Conservation (phyloP, 2,888 invertebrate species). For the Agrochola macilenta region DNA sequence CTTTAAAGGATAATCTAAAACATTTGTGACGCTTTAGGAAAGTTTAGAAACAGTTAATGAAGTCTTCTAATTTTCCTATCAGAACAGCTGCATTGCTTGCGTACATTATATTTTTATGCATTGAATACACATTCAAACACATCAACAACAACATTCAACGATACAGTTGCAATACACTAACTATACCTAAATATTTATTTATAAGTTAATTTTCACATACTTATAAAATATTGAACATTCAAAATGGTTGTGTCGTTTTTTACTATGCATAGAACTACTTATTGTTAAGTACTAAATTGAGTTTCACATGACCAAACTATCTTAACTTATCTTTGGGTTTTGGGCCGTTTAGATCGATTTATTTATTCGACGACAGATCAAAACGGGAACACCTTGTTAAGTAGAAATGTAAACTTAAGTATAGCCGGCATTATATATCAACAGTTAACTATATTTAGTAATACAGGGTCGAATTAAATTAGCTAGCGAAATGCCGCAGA, state of each 20-base stretch:
- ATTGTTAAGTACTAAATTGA: slow-evolving; percentile 52
- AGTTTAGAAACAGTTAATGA: neutral
- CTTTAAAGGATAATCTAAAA: neutral
- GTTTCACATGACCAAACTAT: slow-evolving; percentile 13
- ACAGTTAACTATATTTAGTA: slow-evolving; percentile 11
- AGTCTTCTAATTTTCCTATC: slow-evolving; percentile 2
- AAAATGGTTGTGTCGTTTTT: slow-evolving; percentile 38
- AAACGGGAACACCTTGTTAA: slow-evolving; percentile 11
- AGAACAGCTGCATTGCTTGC: slow-evolving; percentile 18
- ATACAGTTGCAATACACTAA: slow-evolving; percentile 51
- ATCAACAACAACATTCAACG: slow-evolving; percentile 65
- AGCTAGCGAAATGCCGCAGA: neutral
- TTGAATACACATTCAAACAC: slow-evolving; percentile 60
- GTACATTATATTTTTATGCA: slow-evolving; percentile 43
- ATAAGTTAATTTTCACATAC: slow-evolving; percentile 39
- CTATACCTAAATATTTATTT: slow-evolving; percentile 43
- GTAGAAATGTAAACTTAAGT: slow-evolving; percentile 20
- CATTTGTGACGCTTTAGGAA: neutral
- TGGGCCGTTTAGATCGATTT: slow-evolving; percentile 14
- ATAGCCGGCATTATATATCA: neutral
- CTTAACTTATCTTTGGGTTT: slow-evolving; percentile 27
- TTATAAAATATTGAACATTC: slow-evolving; percentile 55
- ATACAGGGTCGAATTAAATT: neutral
- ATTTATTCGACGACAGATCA: slow-evolving; percentile 1
- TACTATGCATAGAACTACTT: slow-evolving; percentile 28